phyloP scores from a whole-genome alignment of 2,113 vertebrate species.

The Pachypanchax playfairii region DNA sequence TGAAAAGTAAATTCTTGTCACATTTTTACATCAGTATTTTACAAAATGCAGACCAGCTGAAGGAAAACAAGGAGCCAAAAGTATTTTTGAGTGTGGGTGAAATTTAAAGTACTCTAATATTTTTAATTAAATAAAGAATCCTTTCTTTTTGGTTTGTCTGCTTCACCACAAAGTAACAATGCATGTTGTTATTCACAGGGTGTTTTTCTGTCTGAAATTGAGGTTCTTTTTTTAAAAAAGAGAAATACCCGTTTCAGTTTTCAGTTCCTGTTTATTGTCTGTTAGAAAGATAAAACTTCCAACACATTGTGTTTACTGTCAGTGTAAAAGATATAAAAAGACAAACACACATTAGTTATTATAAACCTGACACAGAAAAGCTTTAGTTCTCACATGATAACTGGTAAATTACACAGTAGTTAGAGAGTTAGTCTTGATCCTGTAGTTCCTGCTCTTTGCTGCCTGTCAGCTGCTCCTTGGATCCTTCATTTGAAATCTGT shows the following conservation, averaged over 20 bases:
- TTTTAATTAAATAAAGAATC: neutral
- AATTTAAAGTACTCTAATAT: neutral
- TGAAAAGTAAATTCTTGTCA: no score
- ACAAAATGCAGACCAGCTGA: neutral
- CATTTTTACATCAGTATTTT: neutral
- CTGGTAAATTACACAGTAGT: neutral
- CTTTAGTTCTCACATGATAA: neutral
- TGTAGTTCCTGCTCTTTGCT: conserved; percentile 18
- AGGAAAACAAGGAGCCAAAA: conserved; percentile 5
- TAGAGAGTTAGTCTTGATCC: conserved; percentile 4
- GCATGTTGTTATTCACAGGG: neutral
- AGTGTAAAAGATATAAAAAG: neutral
- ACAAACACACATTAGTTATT: neutral
- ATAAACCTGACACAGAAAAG: neutral
- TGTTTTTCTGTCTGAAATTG: neutral
- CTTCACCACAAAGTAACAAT: no score
- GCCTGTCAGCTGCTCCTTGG: conserved; percentile 45
- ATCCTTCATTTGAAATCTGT: conserved; percentile 86
- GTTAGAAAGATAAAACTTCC: conserved; percentile 2
- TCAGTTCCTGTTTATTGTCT: conserved; percentile 47
- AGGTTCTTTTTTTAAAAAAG: neutral
- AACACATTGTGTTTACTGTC: neutral
- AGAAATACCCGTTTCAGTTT: conserved; percentile 18
- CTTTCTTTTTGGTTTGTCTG: no score
- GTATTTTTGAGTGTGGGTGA: neutral